These are phyloP conservation scores for Epinotia demarniana DNA, from an alignment of 2,888 invertebrate species.

Conservation along the genomic window DNA sequence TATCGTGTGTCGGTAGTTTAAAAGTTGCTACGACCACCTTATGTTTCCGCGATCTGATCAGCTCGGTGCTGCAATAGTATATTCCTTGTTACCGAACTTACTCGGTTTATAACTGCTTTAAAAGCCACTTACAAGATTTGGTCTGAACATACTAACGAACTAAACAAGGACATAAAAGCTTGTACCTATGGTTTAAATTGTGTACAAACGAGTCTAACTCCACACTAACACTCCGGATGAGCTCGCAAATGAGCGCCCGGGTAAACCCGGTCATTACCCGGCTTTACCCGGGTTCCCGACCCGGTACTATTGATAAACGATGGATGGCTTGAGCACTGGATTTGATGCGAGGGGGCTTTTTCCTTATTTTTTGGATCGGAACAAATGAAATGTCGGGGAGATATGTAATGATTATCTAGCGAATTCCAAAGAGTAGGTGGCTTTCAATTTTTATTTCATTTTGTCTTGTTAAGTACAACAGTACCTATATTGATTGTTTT, in stretches of 20 bases:
- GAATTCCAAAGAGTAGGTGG: not conserved
- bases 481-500: no score
- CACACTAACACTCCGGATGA: conserved; percentile 4
- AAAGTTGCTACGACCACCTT: no score
- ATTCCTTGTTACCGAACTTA: no score
- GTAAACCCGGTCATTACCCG: conserved; percentile 25
- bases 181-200: not conserved
- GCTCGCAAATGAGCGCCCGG: conserved; percentile 27
- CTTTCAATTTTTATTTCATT: not conserved
- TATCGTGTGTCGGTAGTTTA: no score
- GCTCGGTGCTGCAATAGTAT: no score
- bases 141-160: no score
- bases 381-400: conserved; percentile 6
- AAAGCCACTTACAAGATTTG: no score
- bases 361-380: conserved; percentile 3
- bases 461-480: not conserved
- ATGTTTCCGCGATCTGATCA: no score
- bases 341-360: conserved; percentile 24
- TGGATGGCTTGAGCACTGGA: conserved; percentile 5
- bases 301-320: conserved; percentile 25
- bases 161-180: no score
- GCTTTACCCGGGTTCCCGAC: conserved; percentile 1
- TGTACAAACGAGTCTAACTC: not conserved
- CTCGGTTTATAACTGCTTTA: no score
- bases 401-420: not conserved